Evolutionary conservation across 1,140 invertebrate species (phyloP).

Genomic region (Sarcophaga peregrina): DNA sequence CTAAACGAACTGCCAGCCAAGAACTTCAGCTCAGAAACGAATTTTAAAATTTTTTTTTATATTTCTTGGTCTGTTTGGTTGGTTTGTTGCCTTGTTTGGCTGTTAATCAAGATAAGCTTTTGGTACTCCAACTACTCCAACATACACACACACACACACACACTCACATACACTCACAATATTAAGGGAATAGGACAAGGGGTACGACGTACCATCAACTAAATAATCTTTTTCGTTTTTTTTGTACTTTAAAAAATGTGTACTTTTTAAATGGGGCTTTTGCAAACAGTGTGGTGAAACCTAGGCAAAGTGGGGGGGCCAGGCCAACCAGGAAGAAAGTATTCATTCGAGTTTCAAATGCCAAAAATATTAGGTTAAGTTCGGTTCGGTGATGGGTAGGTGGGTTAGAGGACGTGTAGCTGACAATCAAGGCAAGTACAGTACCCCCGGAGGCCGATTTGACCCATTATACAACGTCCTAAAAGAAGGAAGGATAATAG

Average conservation of each 20-base stretch:
- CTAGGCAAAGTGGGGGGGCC: not conserved
- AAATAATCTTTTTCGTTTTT: not conserved
- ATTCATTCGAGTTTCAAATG: too few species aligned
- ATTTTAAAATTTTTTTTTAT: not conserved
- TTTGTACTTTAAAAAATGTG: not conserved
- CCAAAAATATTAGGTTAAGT: too few species aligned
- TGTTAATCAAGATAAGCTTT: slow-evolving; percentile 40
- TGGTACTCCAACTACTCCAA: not conserved
- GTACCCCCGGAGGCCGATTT: too few species aligned
- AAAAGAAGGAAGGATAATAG: too few species aligned
- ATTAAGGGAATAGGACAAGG: not conserved
- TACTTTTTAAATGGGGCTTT: slow-evolving; percentile 19
- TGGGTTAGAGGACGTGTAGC: too few species aligned
- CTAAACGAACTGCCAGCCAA: slow-evolving; percentile 17
- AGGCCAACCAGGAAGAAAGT: too few species aligned
- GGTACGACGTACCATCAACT: not conserved
- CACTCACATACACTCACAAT: not conserved
- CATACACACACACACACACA: not conserved
- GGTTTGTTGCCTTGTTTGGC: not conserved
- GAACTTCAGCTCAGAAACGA: not conserved
- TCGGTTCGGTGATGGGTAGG: too few species aligned
- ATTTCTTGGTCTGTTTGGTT: not conserved
- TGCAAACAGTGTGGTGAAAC: not conserved
- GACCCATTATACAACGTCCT: too few species aligned
- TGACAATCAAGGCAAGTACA: too few species aligned